Percentiles rank a stretch among this genome's conserved stretches.
Evolutionary conservation across 2,113 vertebrate species (phyloP).

Genomic region (Myxocyprinus asiaticus): DNA sequence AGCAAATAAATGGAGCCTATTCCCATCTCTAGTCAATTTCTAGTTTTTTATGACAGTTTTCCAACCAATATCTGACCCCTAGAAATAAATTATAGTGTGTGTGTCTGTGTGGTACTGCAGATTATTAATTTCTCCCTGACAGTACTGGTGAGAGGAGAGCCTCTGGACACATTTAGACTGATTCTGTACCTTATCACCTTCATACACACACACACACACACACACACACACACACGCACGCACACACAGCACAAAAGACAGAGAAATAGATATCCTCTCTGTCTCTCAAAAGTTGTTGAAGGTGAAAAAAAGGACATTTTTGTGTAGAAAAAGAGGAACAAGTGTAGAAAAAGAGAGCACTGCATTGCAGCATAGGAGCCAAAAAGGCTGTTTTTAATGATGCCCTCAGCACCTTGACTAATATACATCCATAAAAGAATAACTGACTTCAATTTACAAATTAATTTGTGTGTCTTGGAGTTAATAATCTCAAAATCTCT

Average conservation of each 20-base stretch:
- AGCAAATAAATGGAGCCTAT: too few relatives aligned
- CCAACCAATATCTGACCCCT: too few relatives aligned
- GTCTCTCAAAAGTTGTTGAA: constrained; percentile 50
- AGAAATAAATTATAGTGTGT: too few relatives aligned
- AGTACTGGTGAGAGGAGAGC: constrained; percentile 34
- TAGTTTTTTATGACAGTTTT: too few relatives aligned
- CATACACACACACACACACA: constrained; percentile 28
- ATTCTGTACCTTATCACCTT: constrained; percentile 57
- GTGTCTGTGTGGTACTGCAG: constrained; percentile 23
- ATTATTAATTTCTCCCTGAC: constrained; percentile 45
- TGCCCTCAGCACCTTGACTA: constrained; percentile 40
- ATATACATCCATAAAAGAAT: constrained; percentile 56
- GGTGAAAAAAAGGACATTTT: constrained; percentile 44
- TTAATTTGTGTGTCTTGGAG: constrained; percentile 52
- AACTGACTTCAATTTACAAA: constrained; percentile 52
- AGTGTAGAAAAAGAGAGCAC: constrained; percentile 26
- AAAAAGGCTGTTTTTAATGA: constrained; percentile 39
- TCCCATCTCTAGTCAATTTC: too few relatives aligned
- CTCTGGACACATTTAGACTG: constrained; percentile 49
- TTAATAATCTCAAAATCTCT: constrained; percentile 37
- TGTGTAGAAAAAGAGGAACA: constrained; percentile 46
- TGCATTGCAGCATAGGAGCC: constrained; percentile 34
- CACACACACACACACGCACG: not conserved
- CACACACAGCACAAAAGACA: too few relatives aligned
- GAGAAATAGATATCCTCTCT: constrained; percentile 39